Base-by-base conservation (phyloP, 2,888 invertebrate species). In the Ennomos erosarius region DNA sequence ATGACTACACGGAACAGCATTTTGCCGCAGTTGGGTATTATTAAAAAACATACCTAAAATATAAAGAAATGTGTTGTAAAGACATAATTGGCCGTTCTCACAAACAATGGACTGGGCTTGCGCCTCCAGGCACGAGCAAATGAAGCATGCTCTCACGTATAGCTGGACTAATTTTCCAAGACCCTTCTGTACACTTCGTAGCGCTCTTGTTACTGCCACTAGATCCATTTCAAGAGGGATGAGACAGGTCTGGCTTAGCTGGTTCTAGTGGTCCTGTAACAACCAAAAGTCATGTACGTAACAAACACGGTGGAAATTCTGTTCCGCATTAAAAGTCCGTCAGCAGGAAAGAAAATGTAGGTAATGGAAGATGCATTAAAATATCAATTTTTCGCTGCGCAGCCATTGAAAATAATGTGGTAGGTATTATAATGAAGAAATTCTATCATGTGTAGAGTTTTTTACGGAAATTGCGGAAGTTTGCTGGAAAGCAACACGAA, bases 81-180 rank as follows among this genome's bases (percentile, higher is more conserved):
- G 81, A 87, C 82, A 83, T 88, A 89, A 89, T 89, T 88, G 86
- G 84, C 74, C 74, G 79, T 81, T 87, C 83, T 79, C 76, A 79
- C 85, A 89, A 84, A 87, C 90, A 88, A 87, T 87, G 73, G 84
- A 73, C 70, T 71, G 76, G 85, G 81, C 86, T 78, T 75, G 78
- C 73, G 87, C 90, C 87, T 74, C 74, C 60, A 82, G 89, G 83
- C 65, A 81, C 59, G 71, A 81, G 79, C 82, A 87, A 88, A 89
- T 85, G 87, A 88, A 88, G 81, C 85, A 81, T 83, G 82, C 83
- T 84, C 85, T 85, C 85, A 87, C 84, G 84, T 84, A 78, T 75
- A 71, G 11, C 67, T 37, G 55, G 68, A 73, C 87, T 80, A 81
- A 69, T 73, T 73, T 75, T 52, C 53, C 56, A 62, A 72, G 82